These are phyloP conservation scores for Cololabis saira DNA, from an alignment of 2,113 vertebrate genomes.

Conservation along the genomic window DNA sequence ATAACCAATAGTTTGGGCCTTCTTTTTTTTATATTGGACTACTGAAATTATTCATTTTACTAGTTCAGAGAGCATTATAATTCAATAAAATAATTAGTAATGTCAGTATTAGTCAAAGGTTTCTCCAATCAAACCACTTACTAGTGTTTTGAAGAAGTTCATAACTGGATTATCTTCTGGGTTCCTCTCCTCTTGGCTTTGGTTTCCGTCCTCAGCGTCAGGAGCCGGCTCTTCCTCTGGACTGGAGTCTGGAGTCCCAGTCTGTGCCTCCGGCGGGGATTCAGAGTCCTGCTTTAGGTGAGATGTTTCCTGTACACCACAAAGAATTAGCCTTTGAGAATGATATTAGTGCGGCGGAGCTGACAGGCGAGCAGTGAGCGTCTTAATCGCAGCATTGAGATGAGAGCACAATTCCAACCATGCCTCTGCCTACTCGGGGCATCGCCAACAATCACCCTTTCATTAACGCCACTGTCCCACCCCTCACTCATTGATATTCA, in stretches of 20 bases:
- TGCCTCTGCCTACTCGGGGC: conserved; percentile 84
- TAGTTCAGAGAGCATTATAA: neutral
- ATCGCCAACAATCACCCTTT: conserved; percentile 82
- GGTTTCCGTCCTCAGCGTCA: conserved; percentile 40
- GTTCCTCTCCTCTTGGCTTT: conserved; percentile 54
- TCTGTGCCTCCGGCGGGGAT: conserved; percentile 49
- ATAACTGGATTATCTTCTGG: conserved; percentile 87
- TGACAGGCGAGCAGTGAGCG: conserved; percentile 73
- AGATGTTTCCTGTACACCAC: conserved; percentile 73
- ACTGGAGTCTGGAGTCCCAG: conserved; percentile 25
- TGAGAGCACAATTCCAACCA: conserved; percentile 83
- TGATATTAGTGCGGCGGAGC: conserved; percentile 63
- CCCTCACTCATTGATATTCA: conserved; percentile 85
- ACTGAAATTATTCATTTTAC: neutral
- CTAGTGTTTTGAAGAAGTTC: conserved; percentile 98
- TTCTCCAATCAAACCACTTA: conserved; percentile 75
- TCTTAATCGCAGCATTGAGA: conserved; percentile 83
- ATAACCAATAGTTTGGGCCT: too few species aligned
- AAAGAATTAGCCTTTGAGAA: conserved; percentile 72
- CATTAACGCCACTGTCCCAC: conserved; percentile 77
- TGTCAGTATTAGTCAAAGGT: too few species aligned
- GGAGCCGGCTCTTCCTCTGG: conserved; percentile 39
- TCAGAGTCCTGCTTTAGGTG: conserved; percentile 61
- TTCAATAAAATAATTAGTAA: conserved; percentile 1
- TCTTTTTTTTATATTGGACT: neutral